phyloP scores from a whole-genome alignment of 1,140 invertebrate genomes.

The Semibalanus balanoides region DNA sequence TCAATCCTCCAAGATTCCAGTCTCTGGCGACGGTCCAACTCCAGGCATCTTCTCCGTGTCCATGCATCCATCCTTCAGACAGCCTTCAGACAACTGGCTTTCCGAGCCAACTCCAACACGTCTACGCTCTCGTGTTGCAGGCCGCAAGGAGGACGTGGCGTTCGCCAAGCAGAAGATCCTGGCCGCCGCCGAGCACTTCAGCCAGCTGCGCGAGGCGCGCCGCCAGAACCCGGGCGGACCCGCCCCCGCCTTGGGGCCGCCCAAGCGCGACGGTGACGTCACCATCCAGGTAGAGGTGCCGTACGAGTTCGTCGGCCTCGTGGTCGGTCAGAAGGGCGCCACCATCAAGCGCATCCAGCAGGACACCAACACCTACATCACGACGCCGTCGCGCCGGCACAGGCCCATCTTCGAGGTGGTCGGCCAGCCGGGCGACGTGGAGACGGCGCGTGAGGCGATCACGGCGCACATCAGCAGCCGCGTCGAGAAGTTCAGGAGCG shows the following conservation, averaged over 20 bases:
- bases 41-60: too few species aligned
- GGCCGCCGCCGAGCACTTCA: slow-evolving; percentile 97
- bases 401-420: slow-evolving; percentile 98
- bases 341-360: slow-evolving; percentile 99
- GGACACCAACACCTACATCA: slow-evolving; percentile 98
- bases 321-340: slow-evolving; percentile 96
- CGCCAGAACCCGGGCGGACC: slow-evolving; percentile 49
- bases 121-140: slow-evolving; percentile 9
- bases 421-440: slow-evolving; percentile 90
- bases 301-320: slow-evolving; percentile 92
- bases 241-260: slow-evolving; percentile 24
- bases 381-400: slow-evolving; percentile 93
- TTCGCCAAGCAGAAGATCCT: slow-evolving; percentile 95
- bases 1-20: too few species aligned
- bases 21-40: too few species aligned
- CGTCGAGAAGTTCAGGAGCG: background rate
- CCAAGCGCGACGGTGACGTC: slow-evolving; percentile 78
- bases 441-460: slow-evolving; percentile 86
- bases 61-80: too few species aligned
- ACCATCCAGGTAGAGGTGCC: slow-evolving; percentile 96
- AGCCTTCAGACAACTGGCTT: too few species aligned
- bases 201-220: slow-evolving; percentile 89
- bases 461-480: slow-evolving; percentile 94
- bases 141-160: slow-evolving; percentile 94
- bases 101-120: too few species aligned